Conservation (phyloP, 2,797 vertebrate genomes). For the Aselliscus stoliczkanus region DNA sequence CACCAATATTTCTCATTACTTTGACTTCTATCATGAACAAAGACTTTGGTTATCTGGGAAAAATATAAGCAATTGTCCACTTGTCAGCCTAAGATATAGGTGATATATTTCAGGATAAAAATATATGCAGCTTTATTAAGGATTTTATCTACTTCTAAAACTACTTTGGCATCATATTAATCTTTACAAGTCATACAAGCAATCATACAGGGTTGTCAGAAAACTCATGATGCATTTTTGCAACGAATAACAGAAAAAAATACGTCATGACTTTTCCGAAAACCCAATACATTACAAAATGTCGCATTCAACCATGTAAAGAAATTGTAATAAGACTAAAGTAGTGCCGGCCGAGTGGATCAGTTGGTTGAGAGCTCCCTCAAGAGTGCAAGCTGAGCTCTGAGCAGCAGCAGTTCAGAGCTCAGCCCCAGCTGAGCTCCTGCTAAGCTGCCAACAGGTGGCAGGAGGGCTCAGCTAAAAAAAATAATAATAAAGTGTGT, state of each 20-base stretch:
- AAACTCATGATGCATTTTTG: no score
- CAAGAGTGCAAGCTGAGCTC: no score
- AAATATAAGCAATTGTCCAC: background rate
- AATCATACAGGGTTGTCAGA: no score
- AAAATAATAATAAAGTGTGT: background rate
- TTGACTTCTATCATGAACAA: background rate
- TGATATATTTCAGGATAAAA: background rate
- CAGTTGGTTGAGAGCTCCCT: no score
- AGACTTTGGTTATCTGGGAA: background rate
- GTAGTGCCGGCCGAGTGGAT: no score
- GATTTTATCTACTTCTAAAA: background rate
- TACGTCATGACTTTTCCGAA: no score
- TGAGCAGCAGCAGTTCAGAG: no score
- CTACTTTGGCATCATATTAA: background rate
- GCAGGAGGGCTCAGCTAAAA: no score
- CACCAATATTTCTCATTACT: background rate
- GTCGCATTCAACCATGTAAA: background rate
- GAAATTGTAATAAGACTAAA: background rate
- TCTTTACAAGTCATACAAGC: background rate
- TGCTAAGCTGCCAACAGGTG: no score
- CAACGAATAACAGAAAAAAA: no score
- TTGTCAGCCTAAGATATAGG: background rate
- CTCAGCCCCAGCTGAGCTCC: no score
- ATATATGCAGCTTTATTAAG: background rate
- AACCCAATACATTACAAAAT: no score